These are phyloP conservation scores for Microhierax caerulescens DNA, from an alignment of 2,797 vertebrate species.

Conservation along the genomic window DNA sequence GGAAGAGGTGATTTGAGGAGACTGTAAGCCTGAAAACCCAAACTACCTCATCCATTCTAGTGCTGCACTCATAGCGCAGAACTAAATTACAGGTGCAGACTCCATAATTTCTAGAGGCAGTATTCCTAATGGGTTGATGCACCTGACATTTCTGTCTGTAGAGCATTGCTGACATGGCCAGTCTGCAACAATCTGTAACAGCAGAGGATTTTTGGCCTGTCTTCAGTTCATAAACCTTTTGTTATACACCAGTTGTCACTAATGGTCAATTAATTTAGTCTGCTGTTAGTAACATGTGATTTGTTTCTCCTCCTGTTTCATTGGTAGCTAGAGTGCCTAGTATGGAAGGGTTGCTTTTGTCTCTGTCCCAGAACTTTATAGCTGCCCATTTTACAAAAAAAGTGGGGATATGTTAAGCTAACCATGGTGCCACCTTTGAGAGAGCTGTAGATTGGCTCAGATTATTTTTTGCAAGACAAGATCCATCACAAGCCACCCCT, in stretches of 20 bases:
- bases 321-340: background rate
- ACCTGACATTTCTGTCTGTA: background rate
- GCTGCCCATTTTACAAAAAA: background rate
- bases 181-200: background rate
- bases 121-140: background rate
- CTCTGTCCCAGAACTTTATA: background rate
- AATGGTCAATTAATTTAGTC: background rate
- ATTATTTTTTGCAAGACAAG: background rate
- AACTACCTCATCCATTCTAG: background rate
- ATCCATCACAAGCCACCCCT: background rate
- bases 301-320: background rate
- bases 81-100: background rate
- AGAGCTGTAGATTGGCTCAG: background rate
- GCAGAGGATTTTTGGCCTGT: background rate
- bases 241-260: background rate
- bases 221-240: background rate
- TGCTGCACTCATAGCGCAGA: background rate
- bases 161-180: background rate
- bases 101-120: background rate
- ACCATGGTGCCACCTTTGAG: background rate
- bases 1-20: constrained; percentile 1
- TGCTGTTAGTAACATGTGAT: background rate
- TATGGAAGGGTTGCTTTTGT: background rate
- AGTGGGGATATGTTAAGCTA: background rate
- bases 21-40: background rate